phyloP scores from a whole-genome alignment of 2,797 vertebrate genomes.

The Discoglossus pictus region DNA sequence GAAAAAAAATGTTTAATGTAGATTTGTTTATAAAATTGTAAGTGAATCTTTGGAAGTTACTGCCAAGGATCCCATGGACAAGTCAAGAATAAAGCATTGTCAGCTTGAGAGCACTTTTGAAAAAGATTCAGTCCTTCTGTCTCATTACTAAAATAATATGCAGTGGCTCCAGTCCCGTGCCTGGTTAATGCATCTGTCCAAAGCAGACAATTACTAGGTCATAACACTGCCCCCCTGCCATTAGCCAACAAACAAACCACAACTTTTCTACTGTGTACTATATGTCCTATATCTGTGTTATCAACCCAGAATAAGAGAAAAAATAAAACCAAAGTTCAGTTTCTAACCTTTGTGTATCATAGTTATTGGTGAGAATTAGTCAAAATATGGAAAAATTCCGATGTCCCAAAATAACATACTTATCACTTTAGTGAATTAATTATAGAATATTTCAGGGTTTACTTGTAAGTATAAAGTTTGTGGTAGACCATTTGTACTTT shows the following conservation, averaged over 20 bases:
- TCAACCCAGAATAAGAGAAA: too few relatives aligned
- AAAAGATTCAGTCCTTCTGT: constrained; percentile 76
- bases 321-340: too few relatives aligned
- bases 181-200: constrained; percentile 93
- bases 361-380: constrained; percentile 73
- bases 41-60: constrained; percentile 73
- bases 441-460: too few relatives aligned
- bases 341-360: constrained; percentile 72
- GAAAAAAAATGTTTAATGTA: constrained; percentile 76
- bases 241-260: constrained; percentile 81
- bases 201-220: constrained; percentile 85
- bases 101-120: constrained; percentile 74
- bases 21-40: constrained; percentile 77
- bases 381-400: constrained; percentile 67
- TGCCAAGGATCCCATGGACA: constrained; percentile 75
- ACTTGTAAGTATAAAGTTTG: too few relatives aligned
- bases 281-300: constrained; percentile 84
- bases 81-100: constrained; percentile 69
- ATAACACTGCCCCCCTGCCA: constrained; percentile 82
- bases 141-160: constrained; percentile 87
- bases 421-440: too few relatives aligned
- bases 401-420: too few relatives aligned
- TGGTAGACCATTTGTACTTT: too few relatives aligned
- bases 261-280: constrained; percentile 74
- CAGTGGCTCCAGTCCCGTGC: constrained; percentile 87